Conservation (phyloP, 2,888 invertebrate species). For the Tinea semifulvella region DNA sequence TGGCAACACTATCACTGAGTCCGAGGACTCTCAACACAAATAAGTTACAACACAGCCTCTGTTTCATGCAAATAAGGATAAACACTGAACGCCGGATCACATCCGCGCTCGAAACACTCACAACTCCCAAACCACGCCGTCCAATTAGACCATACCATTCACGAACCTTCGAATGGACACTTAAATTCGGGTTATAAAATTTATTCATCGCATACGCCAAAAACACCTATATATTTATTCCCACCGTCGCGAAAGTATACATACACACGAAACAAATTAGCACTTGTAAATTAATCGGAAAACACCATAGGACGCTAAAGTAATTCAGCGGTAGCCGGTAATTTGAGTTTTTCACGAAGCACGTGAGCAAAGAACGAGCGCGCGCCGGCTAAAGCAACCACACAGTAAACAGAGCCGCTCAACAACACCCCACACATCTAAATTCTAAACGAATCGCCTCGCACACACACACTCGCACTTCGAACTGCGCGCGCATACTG, state of each 20-base stretch:
- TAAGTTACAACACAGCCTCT: constrained; percentile 32
- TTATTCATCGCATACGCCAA: constrained; percentile 65
- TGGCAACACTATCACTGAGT: constrained; percentile 25
- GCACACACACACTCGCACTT: constrained; percentile 31
- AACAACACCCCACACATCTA: constrained; percentile 36
- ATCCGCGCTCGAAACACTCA: constrained; percentile 54
- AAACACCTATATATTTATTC: constrained; percentile 30
- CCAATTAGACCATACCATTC: constrained; percentile 44
- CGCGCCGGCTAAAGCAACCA: constrained; percentile 48
- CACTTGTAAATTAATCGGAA: constrained; percentile 48
- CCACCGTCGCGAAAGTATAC: constrained; percentile 15
- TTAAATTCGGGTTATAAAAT: constrained; percentile 63
- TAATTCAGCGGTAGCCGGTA: constrained; percentile 47
- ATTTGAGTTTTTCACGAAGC: constrained; percentile 39
- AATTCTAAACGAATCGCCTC: constrained; percentile 19
- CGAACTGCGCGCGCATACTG: constrained; percentile 51
- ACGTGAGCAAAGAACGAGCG: constrained; percentile 72
- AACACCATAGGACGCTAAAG: constrained; percentile 49
- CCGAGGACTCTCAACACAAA: constrained; percentile 26
- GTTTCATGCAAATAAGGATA: constrained; percentile 36
- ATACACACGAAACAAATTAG: constrained; percentile 34
- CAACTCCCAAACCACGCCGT: constrained; percentile 32
- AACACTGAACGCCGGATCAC: constrained; percentile 33
- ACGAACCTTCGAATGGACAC: constrained; percentile 56
- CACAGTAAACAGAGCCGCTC: constrained; percentile 63